Evolutionary conservation across 2,888 invertebrate genomes (phyloP).

Genomic region (Parnassius orleans): DNA sequence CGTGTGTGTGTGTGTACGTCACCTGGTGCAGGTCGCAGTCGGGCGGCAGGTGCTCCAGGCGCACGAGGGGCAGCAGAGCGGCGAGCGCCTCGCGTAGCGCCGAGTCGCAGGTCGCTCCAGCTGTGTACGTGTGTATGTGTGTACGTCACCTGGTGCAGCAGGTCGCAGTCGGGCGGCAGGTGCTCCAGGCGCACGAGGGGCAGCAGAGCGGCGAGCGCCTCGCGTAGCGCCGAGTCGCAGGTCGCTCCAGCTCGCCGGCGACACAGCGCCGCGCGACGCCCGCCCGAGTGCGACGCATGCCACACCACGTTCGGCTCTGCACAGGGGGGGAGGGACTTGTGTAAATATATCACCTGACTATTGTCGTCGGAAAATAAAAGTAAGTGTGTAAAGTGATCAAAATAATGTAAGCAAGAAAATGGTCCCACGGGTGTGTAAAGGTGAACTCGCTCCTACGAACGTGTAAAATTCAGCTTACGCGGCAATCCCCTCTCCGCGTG

Average conservation of each 20-base stretch:
- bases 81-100: constrained; percentile 92
- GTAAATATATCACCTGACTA: too few relatives aligned
- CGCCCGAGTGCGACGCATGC: constrained; percentile 95
- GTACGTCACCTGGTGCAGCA: constrained; percentile 83
- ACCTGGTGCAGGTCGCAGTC: constrained; percentile 90
- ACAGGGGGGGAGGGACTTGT: constrained; percentile 49
- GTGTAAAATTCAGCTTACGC: too few relatives aligned
- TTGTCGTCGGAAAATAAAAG: too few relatives aligned
- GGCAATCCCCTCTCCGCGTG: too few relatives aligned
- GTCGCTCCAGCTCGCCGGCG: constrained; percentile 64
- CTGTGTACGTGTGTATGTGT: not conserved
- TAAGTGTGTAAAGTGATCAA: too few relatives aligned
- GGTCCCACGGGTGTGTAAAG: too few relatives aligned
- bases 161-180: constrained; percentile 91
- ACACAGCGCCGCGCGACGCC: constrained; percentile 90
- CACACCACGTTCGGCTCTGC: constrained; percentile 93
- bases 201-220: constrained; percentile 90
- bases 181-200: constrained; percentile 94
- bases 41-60: constrained; percentile 95
- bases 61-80: constrained; percentile 90
- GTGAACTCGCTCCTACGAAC: too few relatives aligned
- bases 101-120: constrained; percentile 84
- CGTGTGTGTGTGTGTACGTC: not conserved
- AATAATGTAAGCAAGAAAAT: too few relatives aligned
- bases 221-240: constrained; percentile 91